A percentile compares a stretch with the other conserved stretches of the same genome.
Evolutionary conservation across 2,888 invertebrate genomes (phyloP).

Genomic region (Deroplatys truncata): DNA sequence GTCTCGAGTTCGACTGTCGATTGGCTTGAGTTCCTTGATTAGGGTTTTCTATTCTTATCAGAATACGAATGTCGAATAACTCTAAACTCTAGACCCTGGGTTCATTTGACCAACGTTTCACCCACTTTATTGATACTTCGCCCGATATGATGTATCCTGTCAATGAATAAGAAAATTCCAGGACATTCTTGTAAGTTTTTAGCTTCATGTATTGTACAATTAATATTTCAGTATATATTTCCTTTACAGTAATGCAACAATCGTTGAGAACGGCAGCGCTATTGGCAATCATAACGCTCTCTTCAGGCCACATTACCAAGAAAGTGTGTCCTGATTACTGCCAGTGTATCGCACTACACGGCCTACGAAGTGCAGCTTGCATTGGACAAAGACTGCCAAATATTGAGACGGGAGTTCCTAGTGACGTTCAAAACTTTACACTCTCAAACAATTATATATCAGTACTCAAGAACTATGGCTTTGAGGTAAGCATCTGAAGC

Average conservation of each 20-base stretch:
- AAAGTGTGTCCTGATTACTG: conserved; percentile 5
- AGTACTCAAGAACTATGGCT: conserved; percentile 36
- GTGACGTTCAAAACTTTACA: conserved; percentile 41
- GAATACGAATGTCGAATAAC: no score
- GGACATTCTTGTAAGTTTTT: no score
- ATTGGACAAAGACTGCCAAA: neutral
- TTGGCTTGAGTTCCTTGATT: no score
- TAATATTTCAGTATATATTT: neutral
- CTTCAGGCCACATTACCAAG: neutral
- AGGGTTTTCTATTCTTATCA: no score
- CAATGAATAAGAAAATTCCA: no score
- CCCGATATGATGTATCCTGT: no score
- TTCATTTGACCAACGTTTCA: no score
- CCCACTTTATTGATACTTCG: no score
- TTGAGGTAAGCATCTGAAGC: conserved; percentile 37
- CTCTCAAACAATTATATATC: conserved; percentile 42
- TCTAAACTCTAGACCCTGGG: no score
- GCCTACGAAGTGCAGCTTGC: conserved; percentile 5
- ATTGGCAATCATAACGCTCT: neutral
- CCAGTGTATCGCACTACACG: neutral
- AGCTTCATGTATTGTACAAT: no score
- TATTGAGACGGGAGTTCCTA: conserved; percentile 9
- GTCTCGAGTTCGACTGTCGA: no score
- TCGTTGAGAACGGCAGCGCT: neutral
- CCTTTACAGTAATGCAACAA: neutral